Evolutionary conservation across 1,140 invertebrate genomes (phyloP), one percentile per base, ranked within the genome.

Genomic region (Heliconius congener): DNA sequence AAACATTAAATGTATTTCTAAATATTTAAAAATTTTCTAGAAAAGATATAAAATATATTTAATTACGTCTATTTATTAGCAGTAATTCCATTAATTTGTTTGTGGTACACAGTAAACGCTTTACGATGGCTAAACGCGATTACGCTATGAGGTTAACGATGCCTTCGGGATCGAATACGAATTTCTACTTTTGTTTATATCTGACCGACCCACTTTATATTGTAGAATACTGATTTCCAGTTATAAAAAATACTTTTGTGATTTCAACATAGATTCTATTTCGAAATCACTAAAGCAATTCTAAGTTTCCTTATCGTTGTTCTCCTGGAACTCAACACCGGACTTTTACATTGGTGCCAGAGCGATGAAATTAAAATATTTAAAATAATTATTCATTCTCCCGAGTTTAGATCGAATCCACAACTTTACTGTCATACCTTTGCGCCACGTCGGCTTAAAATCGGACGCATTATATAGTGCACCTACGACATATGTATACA

Each of bases 21-120:
- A 71, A 27, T 23, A 23, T 23, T 23, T 23, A 23, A 23, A 23
- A 23, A 23, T 23, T 23, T 23, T 23, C 23, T 0, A 23, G 23
- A 11, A 57, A 52, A 66, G 23, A 13, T 11, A 66, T 66, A 30
- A 66, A 23, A 30, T 4, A 27, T 66, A 11, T 66, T 66, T 66
- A 66, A 66, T 66, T 66, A 73, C 77, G 80, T 81, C 74, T 66
- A 88, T 90, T 91, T 88, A 88, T 88, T 87, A 88, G 83, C 86
- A 89, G 85, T 91, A 79, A 79, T 87, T 85, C 83, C 80, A 84
- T 91, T 90, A 90, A 93, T 93, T 93, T 92, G 90, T 90, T 90
- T 91, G 89, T 83, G 90, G 90, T 74, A 73, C 86, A 81, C 86
- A 81, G 84, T 91, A 91, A 91, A 87, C 86, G 87, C 82, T 93